These are phyloP conservation scores for Plodia interpunctella DNA, from an alignment of 1,140 invertebrate genomes.

Conservation along the genomic window DNA sequence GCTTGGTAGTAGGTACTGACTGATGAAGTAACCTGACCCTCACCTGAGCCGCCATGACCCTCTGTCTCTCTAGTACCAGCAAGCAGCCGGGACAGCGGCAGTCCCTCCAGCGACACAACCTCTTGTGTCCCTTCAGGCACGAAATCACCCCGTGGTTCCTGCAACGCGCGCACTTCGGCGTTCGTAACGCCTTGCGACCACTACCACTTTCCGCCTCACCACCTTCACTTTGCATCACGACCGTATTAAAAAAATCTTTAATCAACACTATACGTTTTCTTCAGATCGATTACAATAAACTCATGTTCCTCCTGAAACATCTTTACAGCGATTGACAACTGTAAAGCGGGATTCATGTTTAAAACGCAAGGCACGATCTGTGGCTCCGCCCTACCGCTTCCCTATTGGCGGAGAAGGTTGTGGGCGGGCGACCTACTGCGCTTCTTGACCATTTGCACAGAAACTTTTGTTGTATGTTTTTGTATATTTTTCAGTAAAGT, in stretches of 20 bases:
- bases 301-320: conserved; percentile 51
- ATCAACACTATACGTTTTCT: not conserved
- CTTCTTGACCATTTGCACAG: conserved; percentile 15
- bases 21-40: not conserved
- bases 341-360: conserved; percentile 47
- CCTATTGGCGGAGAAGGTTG: conserved; percentile 39
- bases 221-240: conserved; percentile 48
- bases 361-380: conserved; percentile 26
- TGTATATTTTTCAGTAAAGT: conserved; percentile 45
- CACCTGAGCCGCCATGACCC: conserved; percentile 94
- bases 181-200: conserved; percentile 76
- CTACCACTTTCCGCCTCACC: conserved; percentile 36
- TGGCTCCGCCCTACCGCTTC: conserved; percentile 37
- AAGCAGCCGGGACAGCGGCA: conserved; percentile 91
- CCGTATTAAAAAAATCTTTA: not conserved
- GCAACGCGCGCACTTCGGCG: conserved; percentile 92
- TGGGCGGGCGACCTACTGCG: conserved; percentile 33
- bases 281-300: not conserved
- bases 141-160: conserved; percentile 94
- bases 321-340: conserved; percentile 56
- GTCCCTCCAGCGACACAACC: conserved; percentile 86
- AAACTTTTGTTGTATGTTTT: conserved; percentile 16
- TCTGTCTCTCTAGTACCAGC: conserved; percentile 90
- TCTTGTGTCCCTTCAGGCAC: conserved; percentile 91
- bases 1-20: too few relatives aligned